phyloP scores from a whole-genome alignment of 2,797 vertebrate species.

The Megalops cyprinoides region DNA sequence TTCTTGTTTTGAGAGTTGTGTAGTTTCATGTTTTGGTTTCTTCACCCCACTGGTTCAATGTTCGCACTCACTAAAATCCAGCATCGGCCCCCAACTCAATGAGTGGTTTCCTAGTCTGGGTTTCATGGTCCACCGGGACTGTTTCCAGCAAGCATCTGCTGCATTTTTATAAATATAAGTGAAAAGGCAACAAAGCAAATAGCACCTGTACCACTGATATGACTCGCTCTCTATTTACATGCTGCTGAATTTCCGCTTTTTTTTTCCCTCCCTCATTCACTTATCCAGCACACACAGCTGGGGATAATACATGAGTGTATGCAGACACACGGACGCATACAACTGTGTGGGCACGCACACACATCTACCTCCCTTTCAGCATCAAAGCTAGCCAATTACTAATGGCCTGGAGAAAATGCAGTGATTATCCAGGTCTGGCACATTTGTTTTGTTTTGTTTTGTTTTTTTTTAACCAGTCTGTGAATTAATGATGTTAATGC shows the following conservation, averaged over 20 bases:
- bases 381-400: constrained; percentile 22
- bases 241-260: not conserved
- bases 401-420: constrained; percentile 22
- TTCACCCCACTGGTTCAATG: not conserved
- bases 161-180: not conserved
- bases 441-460: constrained; percentile 1
- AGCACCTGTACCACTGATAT: not conserved
- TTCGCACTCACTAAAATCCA: not conserved
- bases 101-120: too few species aligned
- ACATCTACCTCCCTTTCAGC: not conserved
- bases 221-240: constrained; percentile 8
- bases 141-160: not conserved
- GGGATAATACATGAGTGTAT: not conserved
- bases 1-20: not conserved
- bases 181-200: constrained; percentile 4
- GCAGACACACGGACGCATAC: not conserved
- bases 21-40: not conserved
- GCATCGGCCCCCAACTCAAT: not conserved
- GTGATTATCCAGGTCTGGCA: not conserved
- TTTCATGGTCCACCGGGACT: not conserved
- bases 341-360: not conserved
- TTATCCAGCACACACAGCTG: not conserved
- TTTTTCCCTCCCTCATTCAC: not conserved
- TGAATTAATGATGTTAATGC: constrained; percentile 20
- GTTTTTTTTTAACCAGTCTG: not conserved